These are phyloP conservation scores for Musca domestica DNA, from an alignment of 1,140 invertebrate genomes.

Conservation along the genomic window DNA sequence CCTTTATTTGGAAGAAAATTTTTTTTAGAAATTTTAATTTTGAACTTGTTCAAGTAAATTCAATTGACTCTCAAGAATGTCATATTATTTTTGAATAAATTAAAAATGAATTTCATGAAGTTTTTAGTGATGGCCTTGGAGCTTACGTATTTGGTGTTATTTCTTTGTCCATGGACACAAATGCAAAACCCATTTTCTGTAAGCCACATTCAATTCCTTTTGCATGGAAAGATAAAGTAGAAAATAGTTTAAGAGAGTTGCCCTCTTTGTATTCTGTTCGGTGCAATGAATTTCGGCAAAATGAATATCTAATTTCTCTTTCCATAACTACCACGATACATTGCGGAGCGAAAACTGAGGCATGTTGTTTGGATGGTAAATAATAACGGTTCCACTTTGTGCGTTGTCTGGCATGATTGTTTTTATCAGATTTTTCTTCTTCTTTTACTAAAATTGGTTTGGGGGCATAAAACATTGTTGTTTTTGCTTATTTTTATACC, in stretches of 20 bases:
- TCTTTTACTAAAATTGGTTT: too few species aligned
- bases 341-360: background rate
- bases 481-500: too few species aligned
- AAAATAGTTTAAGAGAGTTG: conserved; percentile 23
- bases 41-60: too few species aligned
- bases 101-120: too few species aligned
- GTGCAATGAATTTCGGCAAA: background rate
- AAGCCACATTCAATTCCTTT: conserved; percentile 37
- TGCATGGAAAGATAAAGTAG: conserved; percentile 32
- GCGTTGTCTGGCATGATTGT: background rate
- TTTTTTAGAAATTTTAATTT: conserved; percentile 21
- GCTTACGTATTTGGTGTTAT: conserved; percentile 6
- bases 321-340: background rate
- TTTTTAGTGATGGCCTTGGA: too few species aligned
- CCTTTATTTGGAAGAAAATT: conserved; percentile 18
- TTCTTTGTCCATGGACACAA: conserved; percentile 16
- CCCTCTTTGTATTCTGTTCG: background rate
- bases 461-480: too few species aligned
- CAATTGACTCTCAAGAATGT: too few species aligned
- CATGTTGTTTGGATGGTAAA: conserved; percentile 4
- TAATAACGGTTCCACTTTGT: background rate
- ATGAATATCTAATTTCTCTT: background rate
- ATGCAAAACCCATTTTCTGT: conserved; percentile 37
- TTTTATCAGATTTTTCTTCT: too few species aligned
- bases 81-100: too few species aligned